Evolutionary conservation across 1,140 invertebrate genomes (phyloP), one percentile per base, ranked within the genome.

Genomic region (Ceratitis capitata): DNA sequence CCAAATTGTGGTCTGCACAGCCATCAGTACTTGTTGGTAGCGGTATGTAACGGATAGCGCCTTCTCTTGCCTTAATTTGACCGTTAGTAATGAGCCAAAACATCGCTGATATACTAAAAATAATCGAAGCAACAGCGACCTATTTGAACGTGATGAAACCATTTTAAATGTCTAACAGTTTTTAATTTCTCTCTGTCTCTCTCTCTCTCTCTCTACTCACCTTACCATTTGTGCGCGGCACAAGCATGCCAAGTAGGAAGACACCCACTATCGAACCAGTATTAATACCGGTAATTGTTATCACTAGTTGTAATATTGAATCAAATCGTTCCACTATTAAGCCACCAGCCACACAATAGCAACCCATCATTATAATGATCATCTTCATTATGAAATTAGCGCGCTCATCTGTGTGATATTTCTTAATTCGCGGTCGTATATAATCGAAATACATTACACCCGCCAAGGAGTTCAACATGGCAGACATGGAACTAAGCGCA

Each of bases 81-180:
- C 95, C 94, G 5, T 96, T 96, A 39, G 96, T 92, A 3, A 96
- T 96, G 32, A 98, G 94, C 95, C 95, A 97, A n/a, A 95, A 93
- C 86, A 96, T 94, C 19, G 96, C 92, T 3, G 92, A 88, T 4
- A 97, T 90, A 85, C 95, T 94, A 32, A 93, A 88, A 0, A 96
- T 47, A 0, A 95, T 94, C 16, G 96, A 96, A 35, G 92, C 91
- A 84, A 95, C 92, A 0, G 96, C 96, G 42, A 96, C 96, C 95
- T 97, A 85, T 32, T 78, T 26, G 9, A 82, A n/a, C 19, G 12
- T 12, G 49, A 49, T 47, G 26, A 49, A 47, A 29, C 2, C 47
- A 29, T 26, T 29, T 3, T 16, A 26, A 12, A 47, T 26, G 26
- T 69, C 19, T 9, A 32, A 32, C 23, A 23, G 14, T 26, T 47